Evolutionary conservation across 1,140 invertebrate species (phyloP).

Genomic region (Panonychus citri): DNA sequence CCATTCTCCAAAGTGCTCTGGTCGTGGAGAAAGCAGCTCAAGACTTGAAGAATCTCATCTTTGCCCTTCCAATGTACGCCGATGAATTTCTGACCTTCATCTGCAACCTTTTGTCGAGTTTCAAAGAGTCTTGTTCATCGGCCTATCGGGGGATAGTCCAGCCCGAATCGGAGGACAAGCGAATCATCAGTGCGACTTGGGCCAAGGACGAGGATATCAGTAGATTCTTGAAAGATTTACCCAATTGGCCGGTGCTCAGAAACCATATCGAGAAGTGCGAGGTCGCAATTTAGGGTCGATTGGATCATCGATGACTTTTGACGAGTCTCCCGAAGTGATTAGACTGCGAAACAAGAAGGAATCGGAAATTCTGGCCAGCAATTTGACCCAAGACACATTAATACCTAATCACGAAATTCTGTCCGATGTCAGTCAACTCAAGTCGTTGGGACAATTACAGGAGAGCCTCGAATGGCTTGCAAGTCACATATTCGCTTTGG

Average conservation of each 20-base stretch:
- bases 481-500: slow-evolving; percentile 22
- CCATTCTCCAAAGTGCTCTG: slow-evolving; percentile 37
- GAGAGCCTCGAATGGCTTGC: slow-evolving; percentile 70
- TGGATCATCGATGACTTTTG: slow-evolving; percentile 11
- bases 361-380: slow-evolving; percentile 73
- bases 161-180: slow-evolving; percentile 21
- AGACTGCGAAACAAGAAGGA: slow-evolving; percentile 57
- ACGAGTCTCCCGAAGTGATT: slow-evolving; percentile 40
- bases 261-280: too few relatives aligned
- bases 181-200: slow-evolving; percentile 67
- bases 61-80: slow-evolving; percentile 43
- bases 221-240: slow-evolving; percentile 58
- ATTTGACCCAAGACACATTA: slow-evolving; percentile 49
- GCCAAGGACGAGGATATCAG: slow-evolving; percentile 82
- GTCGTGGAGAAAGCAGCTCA: slow-evolving; percentile 43
- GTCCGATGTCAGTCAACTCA: slow-evolving; percentile 46
- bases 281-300: not conserved
- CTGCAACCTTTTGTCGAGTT: slow-evolving; percentile 40
- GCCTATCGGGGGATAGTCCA: slow-evolving; percentile 35
- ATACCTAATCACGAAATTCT: slow-evolving; percentile 64
- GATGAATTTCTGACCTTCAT: slow-evolving; percentile 43
- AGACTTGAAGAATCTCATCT: slow-evolving; percentile 41
- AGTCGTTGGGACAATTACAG: slow-evolving; percentile 60
- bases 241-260: slow-evolving; percentile 46
- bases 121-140: slow-evolving; percentile 45